These are phyloP conservation scores for Acrobasis repandana DNA, from an alignment of 2,888 invertebrate genomes.

Conservation along the genomic window DNA sequence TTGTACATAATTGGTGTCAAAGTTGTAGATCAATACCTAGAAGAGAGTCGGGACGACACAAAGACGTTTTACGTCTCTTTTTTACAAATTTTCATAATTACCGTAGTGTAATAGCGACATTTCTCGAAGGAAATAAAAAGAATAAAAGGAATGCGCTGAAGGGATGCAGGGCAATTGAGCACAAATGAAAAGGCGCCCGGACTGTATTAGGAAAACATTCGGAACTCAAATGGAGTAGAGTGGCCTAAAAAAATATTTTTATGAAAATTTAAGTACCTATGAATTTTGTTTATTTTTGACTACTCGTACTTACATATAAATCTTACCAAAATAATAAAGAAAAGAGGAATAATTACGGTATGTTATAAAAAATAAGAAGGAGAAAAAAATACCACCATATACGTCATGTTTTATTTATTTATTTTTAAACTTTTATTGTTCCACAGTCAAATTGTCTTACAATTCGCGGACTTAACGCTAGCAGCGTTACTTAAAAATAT, in stretches of 20 bases:
- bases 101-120: constrained; percentile 54
- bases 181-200: constrained; percentile 74
- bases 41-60: constrained; percentile 13
- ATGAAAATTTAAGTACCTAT: neutral
- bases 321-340: too few relatives aligned
- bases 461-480: too few relatives aligned
- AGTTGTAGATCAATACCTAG: constrained; percentile 21
- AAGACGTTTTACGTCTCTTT: constrained; percentile 1
- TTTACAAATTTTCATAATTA: constrained; percentile 52
- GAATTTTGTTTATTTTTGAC: too few relatives aligned
- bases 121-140: constrained; percentile 64
- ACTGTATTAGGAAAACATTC: constrained; percentile 69
- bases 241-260: constrained; percentile 14
- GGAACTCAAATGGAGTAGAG: constrained; percentile 44
- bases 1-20: constrained; percentile 31
- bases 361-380: too few relatives aligned
- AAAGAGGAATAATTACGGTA: too few relatives aligned
- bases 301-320: too few relatives aligned
- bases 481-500: too few relatives aligned
- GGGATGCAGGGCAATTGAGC: constrained; percentile 74
- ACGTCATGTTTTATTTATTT: too few relatives aligned
- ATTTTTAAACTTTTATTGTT: too few relatives aligned
- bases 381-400: too few relatives aligned
- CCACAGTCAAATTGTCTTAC: too few relatives aligned
- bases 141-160: constrained; percentile 77